These are phyloP conservation scores for Ectemnius cavifrons DNA, from an alignment of 2,888 invertebrate genomes.

Conservation along the genomic window DNA sequence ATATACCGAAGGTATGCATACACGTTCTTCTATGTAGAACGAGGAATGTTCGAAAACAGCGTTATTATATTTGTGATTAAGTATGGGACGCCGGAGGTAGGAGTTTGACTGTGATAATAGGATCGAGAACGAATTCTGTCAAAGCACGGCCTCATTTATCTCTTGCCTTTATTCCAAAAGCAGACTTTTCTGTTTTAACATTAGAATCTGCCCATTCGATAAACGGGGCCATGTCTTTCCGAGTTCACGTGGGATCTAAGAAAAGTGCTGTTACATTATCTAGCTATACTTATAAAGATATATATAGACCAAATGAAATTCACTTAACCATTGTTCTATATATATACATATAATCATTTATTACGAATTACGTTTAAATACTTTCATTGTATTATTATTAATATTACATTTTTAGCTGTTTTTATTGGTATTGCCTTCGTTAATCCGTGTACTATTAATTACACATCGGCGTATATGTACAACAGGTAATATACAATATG, in stretches of 20 bases:
- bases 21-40: slow-evolving; percentile 37
- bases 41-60: slow-evolving; percentile 37
- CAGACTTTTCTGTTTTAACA: slow-evolving; percentile 26
- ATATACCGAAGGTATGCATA: slow-evolving; percentile 39
- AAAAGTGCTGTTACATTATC: slow-evolving; percentile 71
- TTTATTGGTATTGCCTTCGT: slow-evolving; percentile 14
- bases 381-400: slow-evolving; percentile 14
- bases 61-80: slow-evolving; percentile 53
- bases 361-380: too few relatives aligned
- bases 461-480: slow-evolving; percentile 18
- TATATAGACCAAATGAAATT: slow-evolving; percentile 51
- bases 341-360: slow-evolving; percentile 4
- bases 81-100: slow-evolving; percentile 55
- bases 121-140: slow-evolving; percentile 64
- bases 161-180: slow-evolving; percentile 19
- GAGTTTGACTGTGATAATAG: slow-evolving; percentile 74
- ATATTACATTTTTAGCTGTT: slow-evolving; percentile 25
- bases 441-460: slow-evolving; percentile 10
- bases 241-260: slow-evolving; percentile 60
- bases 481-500: slow-evolving; percentile 7
- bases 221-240: slow-evolving; percentile 50
- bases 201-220: slow-evolving; percentile 20
- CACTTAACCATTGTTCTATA: slow-evolving; percentile 48
- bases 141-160: slow-evolving; percentile 55
- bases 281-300: slow-evolving; percentile 64